Evolutionary conservation across 2,888 invertebrate species (phyloP), one percentile per base, ranked within the genome.

Genomic region (Drosophila birchii): DNA sequence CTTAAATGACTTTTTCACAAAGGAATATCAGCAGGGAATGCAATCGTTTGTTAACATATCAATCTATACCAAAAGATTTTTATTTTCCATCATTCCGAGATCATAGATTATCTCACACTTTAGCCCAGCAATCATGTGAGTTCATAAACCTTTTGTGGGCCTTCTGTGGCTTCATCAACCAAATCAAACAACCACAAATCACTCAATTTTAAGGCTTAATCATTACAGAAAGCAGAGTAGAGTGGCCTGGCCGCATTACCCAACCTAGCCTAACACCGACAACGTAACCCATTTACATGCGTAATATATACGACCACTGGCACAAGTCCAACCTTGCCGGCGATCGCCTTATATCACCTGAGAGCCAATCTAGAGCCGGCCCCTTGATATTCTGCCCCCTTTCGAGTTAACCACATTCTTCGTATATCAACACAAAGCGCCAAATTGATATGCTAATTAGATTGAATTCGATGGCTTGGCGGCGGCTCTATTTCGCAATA

Each of bases 401-500:
- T 55, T 64, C 12, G 41, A 58, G 58, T 36, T 54, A 75, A 75
- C 62, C 76, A 34, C 60, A 69, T 63, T 69, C 66, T 70, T 58
- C 47, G 41, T 36, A 14, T 70, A 57, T 49, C 29, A 12, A 62
- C 41, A 45, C 47, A 55, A 57, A 51, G 29, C 53, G 14, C 55
- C 56, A 53, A 78, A 63, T 57, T 68, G 60, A 61, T 70, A 69
- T 69, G 70, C 34, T 63, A 88, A 80, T 88, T 86, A 51, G 49
- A 63, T 61, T 44, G 57, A 7, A 58, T 55, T 14, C 60, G 43
- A 47, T 39, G 51, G 36, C 47, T 45, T 60, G 32, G 63, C 61
- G 32, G 63, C 61, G 51, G 39, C 23, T 54, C 34, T 8, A 55
- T 66, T 56, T 69, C 56, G 55, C 69, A 62, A 75, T 59, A 20